phyloP scores from a whole-genome alignment of 2,888 invertebrate species.

The Microdon myrmicae region DNA sequence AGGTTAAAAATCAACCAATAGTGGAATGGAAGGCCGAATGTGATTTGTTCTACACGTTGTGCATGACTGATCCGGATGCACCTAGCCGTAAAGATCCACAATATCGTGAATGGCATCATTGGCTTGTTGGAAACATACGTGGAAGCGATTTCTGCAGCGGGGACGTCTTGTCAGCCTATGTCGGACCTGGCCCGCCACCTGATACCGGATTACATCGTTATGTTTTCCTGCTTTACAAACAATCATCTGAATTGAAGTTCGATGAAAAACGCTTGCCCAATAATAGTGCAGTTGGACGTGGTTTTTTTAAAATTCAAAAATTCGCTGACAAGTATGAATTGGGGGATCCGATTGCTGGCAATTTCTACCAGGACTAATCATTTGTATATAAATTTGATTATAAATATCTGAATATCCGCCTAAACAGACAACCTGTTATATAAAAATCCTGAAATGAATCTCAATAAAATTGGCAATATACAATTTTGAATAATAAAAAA shows the following conservation, averaged over 20 bases:
- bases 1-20: conserved; percentile 78
- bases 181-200: conserved; percentile 88
- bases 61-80: conserved; percentile 85
- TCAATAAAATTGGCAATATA: too few species aligned
- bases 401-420: too few species aligned
- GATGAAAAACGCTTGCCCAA: conserved; percentile 69
- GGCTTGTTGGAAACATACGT: conserved; percentile 89
- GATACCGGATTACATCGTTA: conserved; percentile 76
- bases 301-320: conserved; percentile 73
- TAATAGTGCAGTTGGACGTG: conserved; percentile 69
- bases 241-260: conserved; percentile 70
- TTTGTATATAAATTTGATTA: too few species aligned
- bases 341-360: conserved; percentile 85
- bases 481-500: too few species aligned
- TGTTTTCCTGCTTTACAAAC: conserved; percentile 76
- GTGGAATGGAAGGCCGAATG: conserved; percentile 75
- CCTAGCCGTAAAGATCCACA: conserved; percentile 83
- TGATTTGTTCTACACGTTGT: conserved; percentile 76
- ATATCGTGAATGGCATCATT: conserved; percentile 91
- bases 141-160: conserved; percentile 77
- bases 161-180: conserved; percentile 80
- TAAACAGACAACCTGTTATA: too few species aligned
- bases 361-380: conserved; percentile 88
- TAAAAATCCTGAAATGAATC: too few species aligned
- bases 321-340: conserved; percentile 86